Percentiles rank a stretch among this genome's conserved stretches.
phyloP scores from a whole-genome alignment of 2,888 invertebrate genomes.

The Nowickia ferox region DNA sequence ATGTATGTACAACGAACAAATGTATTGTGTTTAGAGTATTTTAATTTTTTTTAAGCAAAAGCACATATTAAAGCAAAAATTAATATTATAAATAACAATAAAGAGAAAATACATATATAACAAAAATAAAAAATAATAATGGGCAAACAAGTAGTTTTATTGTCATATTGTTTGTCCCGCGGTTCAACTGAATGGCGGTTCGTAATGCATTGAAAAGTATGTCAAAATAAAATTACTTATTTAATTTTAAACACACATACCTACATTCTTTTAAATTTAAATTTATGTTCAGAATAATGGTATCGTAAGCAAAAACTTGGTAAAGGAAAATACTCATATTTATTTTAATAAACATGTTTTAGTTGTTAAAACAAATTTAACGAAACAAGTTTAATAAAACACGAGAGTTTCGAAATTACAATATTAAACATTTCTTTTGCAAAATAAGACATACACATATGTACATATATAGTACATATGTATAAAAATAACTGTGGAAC shows the following conservation, averaged over 20 bases:
- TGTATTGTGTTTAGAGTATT: constrained; percentile 29
- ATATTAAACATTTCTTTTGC: constrained; percentile 14
- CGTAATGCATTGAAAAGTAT: constrained; percentile 57
- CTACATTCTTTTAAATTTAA: constrained; percentile 21
- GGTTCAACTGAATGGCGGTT: neutral
- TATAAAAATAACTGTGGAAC: neutral
- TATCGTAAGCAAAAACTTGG: constrained; percentile 19
- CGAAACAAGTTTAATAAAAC: constrained; percentile 61
- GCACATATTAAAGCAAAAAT: constrained; percentile 41
- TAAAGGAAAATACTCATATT: constrained; percentile 48
- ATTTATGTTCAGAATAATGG: constrained; percentile 15
- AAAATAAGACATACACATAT: constrained; percentile 26
- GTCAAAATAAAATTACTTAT: constrained; percentile 60
- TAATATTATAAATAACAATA: constrained; percentile 33
- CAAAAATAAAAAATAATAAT: constrained; percentile 1
- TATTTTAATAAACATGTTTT: constrained; percentile 52
- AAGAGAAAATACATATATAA: constrained; percentile 17
- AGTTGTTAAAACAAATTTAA: constrained; percentile 26
- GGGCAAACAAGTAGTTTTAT: constrained; percentile 12
- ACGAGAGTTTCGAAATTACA: constrained; percentile 8
- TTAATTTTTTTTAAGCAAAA: constrained; percentile 42
- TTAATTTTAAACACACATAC: neutral
- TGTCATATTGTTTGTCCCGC: neutral
- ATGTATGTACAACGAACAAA: neutral
- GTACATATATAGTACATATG: constrained; percentile 44